A percentile compares a stretch with the other conserved stretches of the same genome.
These are phyloP conservation scores for Apodemus sylvaticus DNA, from an alignment of 2,113 vertebrate genomes.

Conservation along the genomic window DNA sequence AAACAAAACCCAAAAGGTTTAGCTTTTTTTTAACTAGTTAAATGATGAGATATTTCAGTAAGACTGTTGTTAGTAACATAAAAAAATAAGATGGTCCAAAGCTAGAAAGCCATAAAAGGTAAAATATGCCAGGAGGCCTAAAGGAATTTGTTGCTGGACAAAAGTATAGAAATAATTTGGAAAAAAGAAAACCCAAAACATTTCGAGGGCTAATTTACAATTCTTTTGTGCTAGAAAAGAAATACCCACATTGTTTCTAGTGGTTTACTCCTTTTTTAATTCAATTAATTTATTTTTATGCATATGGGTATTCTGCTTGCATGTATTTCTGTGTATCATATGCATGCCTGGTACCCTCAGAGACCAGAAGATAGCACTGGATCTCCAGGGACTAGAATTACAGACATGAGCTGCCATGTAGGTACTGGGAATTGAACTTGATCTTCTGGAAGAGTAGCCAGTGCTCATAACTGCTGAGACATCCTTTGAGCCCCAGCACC, in stretches of 20 bases:
- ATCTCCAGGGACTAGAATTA: not conserved
- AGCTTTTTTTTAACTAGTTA: not conserved
- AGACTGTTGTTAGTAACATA: not conserved
- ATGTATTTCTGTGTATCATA: not conserved
- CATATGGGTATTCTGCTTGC: not conserved
- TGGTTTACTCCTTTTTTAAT: not conserved
- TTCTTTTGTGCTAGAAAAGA: not conserved
- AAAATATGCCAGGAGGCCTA: constrained; percentile 8
- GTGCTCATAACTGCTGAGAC: not conserved
- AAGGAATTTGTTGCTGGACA: constrained; percentile 26
- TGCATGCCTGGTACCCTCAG: not conserved
- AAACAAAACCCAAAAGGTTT: not conserved
- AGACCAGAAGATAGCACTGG: not conserved
- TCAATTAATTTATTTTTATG: not conserved
- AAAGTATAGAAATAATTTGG: constrained; percentile 5
- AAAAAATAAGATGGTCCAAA: constrained; percentile 46
- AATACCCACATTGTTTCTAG: not conserved
- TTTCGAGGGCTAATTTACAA: constrained; percentile 30
- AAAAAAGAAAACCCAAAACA: not conserved
- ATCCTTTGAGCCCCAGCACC: not conserved
- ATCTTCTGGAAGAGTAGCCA: not conserved
- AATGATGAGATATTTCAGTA: constrained; percentile 29
- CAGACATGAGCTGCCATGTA: not conserved
- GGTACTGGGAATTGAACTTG: not conserved
- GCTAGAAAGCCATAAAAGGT: not conserved